Conservation (phyloP, 2,888 invertebrate species). For the Chrysodeixis includens region DNA sequence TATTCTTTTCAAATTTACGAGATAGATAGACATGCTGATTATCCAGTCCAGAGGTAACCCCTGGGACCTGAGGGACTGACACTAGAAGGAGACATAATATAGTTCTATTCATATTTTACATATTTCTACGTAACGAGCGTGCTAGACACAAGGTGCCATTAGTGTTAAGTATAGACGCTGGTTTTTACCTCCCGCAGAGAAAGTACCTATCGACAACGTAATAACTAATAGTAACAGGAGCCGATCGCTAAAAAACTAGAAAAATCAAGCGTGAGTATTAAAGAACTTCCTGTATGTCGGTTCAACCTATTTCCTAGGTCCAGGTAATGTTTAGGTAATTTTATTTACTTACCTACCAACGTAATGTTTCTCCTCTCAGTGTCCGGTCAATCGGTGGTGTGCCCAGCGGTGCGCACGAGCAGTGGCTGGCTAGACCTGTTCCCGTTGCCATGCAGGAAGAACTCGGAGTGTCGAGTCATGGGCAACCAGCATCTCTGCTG, state of each 20-base stretch:
- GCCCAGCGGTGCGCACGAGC: constrained; percentile 83
- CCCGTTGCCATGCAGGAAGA: constrained; percentile 88
- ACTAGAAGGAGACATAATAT: no score
- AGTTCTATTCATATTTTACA: background rate
- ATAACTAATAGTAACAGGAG: background rate
- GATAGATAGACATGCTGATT: no score
- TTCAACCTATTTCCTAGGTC: background rate
- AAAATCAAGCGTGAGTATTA: background rate
- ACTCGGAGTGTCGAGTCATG: constrained; percentile 88
- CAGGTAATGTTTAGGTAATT: background rate
- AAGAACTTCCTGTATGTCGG: background rate
- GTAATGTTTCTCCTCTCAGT: constrained; percentile 55
- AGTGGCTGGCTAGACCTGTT: constrained; percentile 88
- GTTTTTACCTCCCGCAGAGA: background rate
- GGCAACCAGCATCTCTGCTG: constrained; percentile 89
- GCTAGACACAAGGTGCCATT: background rate
- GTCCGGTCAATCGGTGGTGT: constrained; percentile 75
- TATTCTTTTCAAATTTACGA: no score
- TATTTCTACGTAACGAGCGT: background rate
- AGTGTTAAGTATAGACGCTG: background rate
- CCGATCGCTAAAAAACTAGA: background rate
- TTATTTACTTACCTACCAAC: background rate
- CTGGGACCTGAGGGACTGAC: no score
- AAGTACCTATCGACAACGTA: background rate
- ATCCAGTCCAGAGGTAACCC: no score